Evolutionary conservation across 2,113 vertebrate genomes (phyloP).

Genomic region (Crotalus horridus): DNA sequence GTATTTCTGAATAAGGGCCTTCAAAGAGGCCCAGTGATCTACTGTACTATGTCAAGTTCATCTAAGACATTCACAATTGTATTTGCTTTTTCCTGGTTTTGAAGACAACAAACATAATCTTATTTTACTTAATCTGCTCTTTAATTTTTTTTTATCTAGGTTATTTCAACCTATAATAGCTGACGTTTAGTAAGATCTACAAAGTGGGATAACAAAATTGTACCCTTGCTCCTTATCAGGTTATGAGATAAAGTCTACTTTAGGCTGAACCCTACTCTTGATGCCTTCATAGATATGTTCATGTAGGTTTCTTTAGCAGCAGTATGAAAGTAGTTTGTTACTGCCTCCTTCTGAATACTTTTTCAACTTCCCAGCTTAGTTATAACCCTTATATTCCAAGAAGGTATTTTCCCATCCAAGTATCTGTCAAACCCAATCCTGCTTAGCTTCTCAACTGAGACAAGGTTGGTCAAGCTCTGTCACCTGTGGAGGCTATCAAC

Average conservation of each 20-base stretch:
- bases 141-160: background rate
- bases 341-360: background rate
- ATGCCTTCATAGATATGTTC: background rate
- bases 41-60: conserved; percentile 3
- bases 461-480: background rate
- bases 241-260: background rate
- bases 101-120: background rate
- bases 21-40: background rate
- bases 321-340: background rate
- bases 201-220: background rate
- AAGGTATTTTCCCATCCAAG: background rate
- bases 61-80: background rate
- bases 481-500: background rate
- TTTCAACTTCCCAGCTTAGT: background rate
- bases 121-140: background rate
- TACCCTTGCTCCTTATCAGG: background rate
- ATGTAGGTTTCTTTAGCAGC: background rate
- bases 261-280: background rate
- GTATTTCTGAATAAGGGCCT: background rate
- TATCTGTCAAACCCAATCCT: background rate
- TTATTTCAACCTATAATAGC: background rate
- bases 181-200: background rate
- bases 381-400: background rate
- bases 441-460: background rate
- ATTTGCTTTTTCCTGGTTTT: background rate